Conservation (phyloP, 92 coral and sea anemone species). For the Plumapathes pennacea region DNA sequence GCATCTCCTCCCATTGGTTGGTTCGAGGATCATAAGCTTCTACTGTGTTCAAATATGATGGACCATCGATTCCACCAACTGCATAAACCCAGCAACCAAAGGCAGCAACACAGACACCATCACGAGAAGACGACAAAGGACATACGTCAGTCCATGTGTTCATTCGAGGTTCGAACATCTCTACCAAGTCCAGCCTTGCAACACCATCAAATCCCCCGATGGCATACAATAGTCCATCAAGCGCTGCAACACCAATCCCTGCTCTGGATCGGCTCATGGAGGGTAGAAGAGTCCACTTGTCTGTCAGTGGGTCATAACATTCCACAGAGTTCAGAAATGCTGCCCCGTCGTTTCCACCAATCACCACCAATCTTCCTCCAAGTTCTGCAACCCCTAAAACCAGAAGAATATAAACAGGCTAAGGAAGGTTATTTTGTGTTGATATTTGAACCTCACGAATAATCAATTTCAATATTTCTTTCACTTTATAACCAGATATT, state of each 20-base stretch:
- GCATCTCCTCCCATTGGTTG: constrained; percentile 84
- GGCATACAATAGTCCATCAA: constrained; percentile 91
- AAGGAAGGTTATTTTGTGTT: too few relatives aligned
- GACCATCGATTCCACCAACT: constrained; percentile 99
- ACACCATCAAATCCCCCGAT: constrained; percentile 99
- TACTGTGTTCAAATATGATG: constrained; percentile 95
- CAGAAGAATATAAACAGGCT: not conserved
- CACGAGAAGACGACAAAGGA: constrained; percentile 89
- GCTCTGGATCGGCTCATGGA: constrained; percentile 96
- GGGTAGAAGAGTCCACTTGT: constrained; percentile 89
- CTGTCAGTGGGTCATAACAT: constrained; percentile 92
- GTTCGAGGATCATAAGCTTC: constrained; percentile 96
- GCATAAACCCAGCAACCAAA: constrained; percentile 98
- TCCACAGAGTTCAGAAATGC: constrained; percentile 92
- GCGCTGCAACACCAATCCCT: constrained; percentile 96
- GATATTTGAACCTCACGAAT: too few relatives aligned
- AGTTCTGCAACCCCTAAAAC: constrained; percentile 90
- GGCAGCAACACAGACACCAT: constrained; percentile 94
- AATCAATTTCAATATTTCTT: too few relatives aligned
- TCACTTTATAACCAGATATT: too few relatives aligned
- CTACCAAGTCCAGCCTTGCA: constrained; percentile 86
- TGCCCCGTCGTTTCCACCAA: constrained; percentile 98
- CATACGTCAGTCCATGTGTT: constrained; percentile 90
- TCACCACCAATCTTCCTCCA: constrained; percentile 90
- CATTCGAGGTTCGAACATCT: constrained; percentile 98